Base-by-base conservation (phyloP, 2,888 invertebrate genomes). In the Cacoxenus indagator region DNA sequence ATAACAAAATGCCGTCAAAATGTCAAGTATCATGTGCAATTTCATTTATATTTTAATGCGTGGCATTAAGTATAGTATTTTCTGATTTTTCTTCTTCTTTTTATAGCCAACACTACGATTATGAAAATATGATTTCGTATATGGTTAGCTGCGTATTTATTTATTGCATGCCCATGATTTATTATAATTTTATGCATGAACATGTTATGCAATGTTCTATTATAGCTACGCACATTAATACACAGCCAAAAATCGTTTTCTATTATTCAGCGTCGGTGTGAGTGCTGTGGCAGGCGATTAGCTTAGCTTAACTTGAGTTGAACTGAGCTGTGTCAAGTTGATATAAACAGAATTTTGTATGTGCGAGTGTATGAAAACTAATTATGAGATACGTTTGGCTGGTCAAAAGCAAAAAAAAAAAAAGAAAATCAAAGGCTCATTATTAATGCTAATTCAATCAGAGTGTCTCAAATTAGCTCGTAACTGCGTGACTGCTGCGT, bases 171-270 rank as follows among this genome's bases (percentile, higher is more conserved):
- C 8, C 74, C 74, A 81, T 80, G 80, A 80, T 80, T 80, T 80
- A 80, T 80, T 80, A 81, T 80, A 80, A 80, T 80, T 76, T 81
- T 80, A 80, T 80, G 78, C 80, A 80, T 80, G 80, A 78, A 80
- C 78, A 37, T 45, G 45, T 24, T 43, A 9, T 51, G 48, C 19
- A 51, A 22, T 37, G 8, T 37, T 14, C 1, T 37, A 14, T 14
- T 37, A 37, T 14, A 37, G 37, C 37, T 37, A 37, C 37, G 37
- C 37, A 37, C 8, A 14, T 14, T 37, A 37, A 11, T 37, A n/a
- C n/a, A n/a, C n/a, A n/a, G n/a, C n/a, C n/a, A n/a, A n/a, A n/a
- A n/a, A n/a, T 37, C 14, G 9, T 37, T 37, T 8, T 37, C 37
- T 1, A 37, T 11, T 14, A 11, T 37, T 37, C 8, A 37, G 9